Evolutionary conservation across 2,797 vertebrate species (phyloP).

Genomic region (Sebastes goodei): DNA sequence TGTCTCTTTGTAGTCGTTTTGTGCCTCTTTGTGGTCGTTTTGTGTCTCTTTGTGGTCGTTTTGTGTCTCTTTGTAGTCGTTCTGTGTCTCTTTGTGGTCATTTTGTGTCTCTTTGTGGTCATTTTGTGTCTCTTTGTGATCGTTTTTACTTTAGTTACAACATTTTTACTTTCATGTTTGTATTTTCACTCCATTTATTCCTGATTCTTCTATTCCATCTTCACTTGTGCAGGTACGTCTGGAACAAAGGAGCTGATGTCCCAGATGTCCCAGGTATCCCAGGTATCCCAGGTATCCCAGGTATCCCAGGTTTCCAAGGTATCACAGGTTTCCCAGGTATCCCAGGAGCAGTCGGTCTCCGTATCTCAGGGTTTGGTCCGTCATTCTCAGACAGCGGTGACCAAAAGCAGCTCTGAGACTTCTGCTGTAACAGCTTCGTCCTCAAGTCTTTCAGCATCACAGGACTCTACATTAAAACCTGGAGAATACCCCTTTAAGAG

Average conservation of each 20-base stretch:
- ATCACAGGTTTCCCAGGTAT: neutral
- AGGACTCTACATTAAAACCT: conserved; percentile 63
- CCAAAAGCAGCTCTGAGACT: conserved; percentile 53
- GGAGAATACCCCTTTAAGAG: conserved; percentile 83
- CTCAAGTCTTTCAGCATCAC: conserved; percentile 57
- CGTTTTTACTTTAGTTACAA: no score
- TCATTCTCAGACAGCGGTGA: conserved; percentile 44
- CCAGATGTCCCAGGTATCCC: no score
- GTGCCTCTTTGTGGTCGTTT: no score
- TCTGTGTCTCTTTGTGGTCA: fast-evolving
- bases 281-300: no score
- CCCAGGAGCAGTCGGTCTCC: conserved; percentile 19
- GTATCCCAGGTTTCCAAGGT: no score
- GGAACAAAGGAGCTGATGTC: conserved; percentile 19
- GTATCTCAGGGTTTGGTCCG: conserved; percentile 26
- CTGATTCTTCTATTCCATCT: neutral
- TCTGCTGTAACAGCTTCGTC: conserved; percentile 21
- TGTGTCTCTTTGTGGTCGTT: no score
- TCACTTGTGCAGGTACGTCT: conserved; percentile 6
- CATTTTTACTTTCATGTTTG: neutral
- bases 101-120: no score
- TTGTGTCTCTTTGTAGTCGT: no score
- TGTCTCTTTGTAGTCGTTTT: no score
- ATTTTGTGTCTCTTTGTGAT: no score
- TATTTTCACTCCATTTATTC: neutral